Evolutionary conservation across 2,888 invertebrate genomes (phyloP).

Genomic region (Chrysotoxum bicinctum): DNA sequence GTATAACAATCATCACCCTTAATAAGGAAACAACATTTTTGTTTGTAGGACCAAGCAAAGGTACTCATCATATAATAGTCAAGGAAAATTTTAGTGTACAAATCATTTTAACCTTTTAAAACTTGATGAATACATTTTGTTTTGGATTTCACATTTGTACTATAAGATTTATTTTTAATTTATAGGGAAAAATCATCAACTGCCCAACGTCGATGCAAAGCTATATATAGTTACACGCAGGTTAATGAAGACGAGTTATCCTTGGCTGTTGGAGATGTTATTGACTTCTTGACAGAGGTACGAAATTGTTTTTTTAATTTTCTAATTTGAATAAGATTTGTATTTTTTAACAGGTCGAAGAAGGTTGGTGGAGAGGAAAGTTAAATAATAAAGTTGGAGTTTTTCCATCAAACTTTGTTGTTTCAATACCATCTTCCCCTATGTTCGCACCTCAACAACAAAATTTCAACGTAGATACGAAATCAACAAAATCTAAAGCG

Average conservation of each 20-base stretch:
- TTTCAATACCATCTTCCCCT: constrained; percentile 83
- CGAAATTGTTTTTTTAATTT: constrained; percentile 47
- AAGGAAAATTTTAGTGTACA: too few relatives aligned
- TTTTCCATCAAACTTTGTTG: constrained; percentile 98
- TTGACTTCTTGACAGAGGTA: constrained; percentile 94
- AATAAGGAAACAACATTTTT: too few relatives aligned
- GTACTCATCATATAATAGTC: too few relatives aligned
- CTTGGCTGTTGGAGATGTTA: constrained; percentile 92
- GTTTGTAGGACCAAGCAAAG: too few relatives aligned
- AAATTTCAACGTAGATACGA: constrained; percentile 44
- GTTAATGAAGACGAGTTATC: constrained; percentile 96
- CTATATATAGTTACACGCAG: constrained; percentile 94
- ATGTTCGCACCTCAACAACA: constrained; percentile 79
- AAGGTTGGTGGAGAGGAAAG: constrained; percentile 96
- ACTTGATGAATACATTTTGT: too few relatives aligned
- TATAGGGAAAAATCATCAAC: constrained; percentile 80
- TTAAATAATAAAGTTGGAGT: constrained; percentile 92
- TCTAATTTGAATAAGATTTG: constrained; percentile 8
- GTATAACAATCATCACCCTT: too few relatives aligned
- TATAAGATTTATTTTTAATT: constrained; percentile 72
- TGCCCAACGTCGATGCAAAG: constrained; percentile 88
- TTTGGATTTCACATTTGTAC: too few relatives aligned
- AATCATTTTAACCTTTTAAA: too few relatives aligned
- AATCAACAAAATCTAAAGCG: constrained; percentile 69
- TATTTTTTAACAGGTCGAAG: constrained; percentile 85